Percentiles rank a stretch among this genome's conserved stretches.
Evolutionary conservation across 23 tunicate genomes (phyloP).

Genomic region (Halocynthia aurantium): DNA sequence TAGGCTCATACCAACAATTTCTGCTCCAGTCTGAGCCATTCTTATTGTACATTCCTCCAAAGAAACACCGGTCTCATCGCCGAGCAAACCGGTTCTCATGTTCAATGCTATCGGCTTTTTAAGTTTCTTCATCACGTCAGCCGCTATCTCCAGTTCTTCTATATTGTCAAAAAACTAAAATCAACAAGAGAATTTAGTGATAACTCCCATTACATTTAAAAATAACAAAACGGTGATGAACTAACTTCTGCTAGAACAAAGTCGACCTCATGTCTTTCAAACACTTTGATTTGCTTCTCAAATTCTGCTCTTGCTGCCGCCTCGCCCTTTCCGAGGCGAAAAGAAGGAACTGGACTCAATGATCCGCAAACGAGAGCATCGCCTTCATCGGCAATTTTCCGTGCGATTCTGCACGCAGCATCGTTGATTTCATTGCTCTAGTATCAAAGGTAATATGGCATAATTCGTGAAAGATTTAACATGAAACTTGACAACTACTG

Average conservation of each 20-base stretch:
- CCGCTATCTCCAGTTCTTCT: slow-evolving; percentile 63
- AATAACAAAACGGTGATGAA: background rate
- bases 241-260: slow-evolving; percentile 52
- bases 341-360: slow-evolving; percentile 34
- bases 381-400: slow-evolving; percentile 54
- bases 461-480: too few relatives aligned
- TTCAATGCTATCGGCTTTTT: slow-evolving; percentile 46
- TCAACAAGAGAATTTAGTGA: background rate
- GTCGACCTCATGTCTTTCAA: slow-evolving; percentile 32
- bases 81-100: slow-evolving; percentile 68
- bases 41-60: slow-evolving; percentile 84
- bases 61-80: slow-evolving; percentile 53
- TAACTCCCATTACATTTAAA: background rate
- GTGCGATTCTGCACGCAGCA: slow-evolving; percentile 65
- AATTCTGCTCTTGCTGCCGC: slow-evolving; percentile 31
- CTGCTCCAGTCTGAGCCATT: slow-evolving; percentile 92
- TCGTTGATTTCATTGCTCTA: slow-evolving; percentile 45
- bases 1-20: slow-evolving; percentile 51
- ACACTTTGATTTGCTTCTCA: slow-evolving; percentile 21
- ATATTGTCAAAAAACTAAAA: slow-evolving; percentile 69
- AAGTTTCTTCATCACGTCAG: slow-evolving; percentile 58
- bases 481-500: too few relatives aligned
- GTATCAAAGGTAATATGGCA: background rate
- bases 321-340: slow-evolving; percentile 7
- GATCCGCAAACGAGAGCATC: slow-evolving; percentile 51